A percentile compares a stretch with the other conserved stretches of the same genome.
phyloP scores from a whole-genome alignment of 64 coral and sea anemone genomes.

The Montipora sp. region DNA sequence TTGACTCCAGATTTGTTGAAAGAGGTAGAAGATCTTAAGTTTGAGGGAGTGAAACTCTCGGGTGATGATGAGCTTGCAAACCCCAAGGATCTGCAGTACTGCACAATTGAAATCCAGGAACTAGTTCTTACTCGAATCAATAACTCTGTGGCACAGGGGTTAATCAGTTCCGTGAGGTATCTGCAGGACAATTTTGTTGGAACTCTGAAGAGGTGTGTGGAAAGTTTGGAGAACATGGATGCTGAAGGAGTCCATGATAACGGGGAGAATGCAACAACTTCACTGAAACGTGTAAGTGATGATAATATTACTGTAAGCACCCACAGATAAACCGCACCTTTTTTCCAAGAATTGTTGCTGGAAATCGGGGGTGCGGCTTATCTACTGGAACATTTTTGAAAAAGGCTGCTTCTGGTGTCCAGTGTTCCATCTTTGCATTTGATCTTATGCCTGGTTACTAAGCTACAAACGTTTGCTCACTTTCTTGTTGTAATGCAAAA shows the following conservation, averaged over 20 bases:
- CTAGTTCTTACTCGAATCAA: slow-evolving; percentile 91
- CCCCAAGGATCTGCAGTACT: slow-evolving; percentile 82
- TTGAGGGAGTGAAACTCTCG: slow-evolving; percentile 70
- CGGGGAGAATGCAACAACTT: slow-evolving; percentile 71
- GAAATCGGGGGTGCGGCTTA: no score
- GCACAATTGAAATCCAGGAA: slow-evolving; percentile 80
- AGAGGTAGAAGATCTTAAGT: slow-evolving; percentile 84
- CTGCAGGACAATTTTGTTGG: slow-evolving; percentile 95
- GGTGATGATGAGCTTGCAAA: slow-evolving; percentile 77
- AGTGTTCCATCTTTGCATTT: no score
- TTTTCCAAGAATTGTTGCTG: no score
- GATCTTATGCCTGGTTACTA: no score
- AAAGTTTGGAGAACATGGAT: slow-evolving; percentile 96
- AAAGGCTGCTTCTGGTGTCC: no score
- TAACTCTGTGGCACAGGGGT: slow-evolving; percentile 83
- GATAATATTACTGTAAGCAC: no score
- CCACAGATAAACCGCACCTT: no score
- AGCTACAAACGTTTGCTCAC: no score
- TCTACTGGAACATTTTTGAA: no score
- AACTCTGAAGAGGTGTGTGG: slow-evolving; percentile 91
- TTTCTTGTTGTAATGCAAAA: no score
- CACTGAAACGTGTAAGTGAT: slow-evolving; percentile 75
- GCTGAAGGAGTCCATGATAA: slow-evolving; percentile 64
- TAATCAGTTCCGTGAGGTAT: slow-evolving; percentile 93
- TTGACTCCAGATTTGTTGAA: slow-evolving; percentile 85